Percentiles rank a stretch among this genome's conserved stretches.
Conservation (phyloP, 2,113 vertebrate species). For the Bubalus kerabau region DNA sequence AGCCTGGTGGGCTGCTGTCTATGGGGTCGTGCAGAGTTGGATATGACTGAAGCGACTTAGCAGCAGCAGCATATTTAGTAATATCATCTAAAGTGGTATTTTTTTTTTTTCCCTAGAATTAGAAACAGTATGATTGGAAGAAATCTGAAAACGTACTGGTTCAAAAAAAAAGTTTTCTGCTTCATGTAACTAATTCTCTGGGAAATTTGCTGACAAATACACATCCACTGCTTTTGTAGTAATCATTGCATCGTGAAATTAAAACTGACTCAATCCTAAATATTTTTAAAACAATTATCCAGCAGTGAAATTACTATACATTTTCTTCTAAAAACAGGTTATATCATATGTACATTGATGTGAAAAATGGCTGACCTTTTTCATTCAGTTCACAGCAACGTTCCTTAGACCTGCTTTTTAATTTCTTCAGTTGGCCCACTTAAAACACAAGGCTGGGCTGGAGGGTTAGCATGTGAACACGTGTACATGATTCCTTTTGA, state of each 20-base stretch:
- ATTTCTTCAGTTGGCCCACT: background rate
- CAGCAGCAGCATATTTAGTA: background rate
- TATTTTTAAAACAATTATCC: slow-evolving; percentile 60
- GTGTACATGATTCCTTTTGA: background rate
- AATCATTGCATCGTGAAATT: slow-evolving; percentile 67
- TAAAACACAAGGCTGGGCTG: background rate
- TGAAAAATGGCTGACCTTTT: slow-evolving; percentile 50
- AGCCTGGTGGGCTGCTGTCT: too few relatives aligned
- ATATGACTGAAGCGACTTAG: too few relatives aligned
- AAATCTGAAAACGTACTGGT: background rate
- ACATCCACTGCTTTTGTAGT: slow-evolving; percentile 49
- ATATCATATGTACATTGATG: background rate
- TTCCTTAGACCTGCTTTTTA: slow-evolving; percentile 22
- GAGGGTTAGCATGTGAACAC: background rate
- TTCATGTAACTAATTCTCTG: slow-evolving; percentile 28
- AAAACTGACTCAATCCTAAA: slow-evolving; percentile 39
- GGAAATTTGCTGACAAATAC: slow-evolving; percentile 56
- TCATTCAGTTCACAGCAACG: slow-evolving; percentile 17
- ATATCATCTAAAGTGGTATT: background rate
- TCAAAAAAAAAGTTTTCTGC: slow-evolving; percentile 25
- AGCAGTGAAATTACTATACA: slow-evolving; percentile 52
- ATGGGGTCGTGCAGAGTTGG: too few relatives aligned
- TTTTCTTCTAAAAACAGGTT: slow-evolving; percentile 48
- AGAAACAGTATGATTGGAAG: slow-evolving; percentile 1
- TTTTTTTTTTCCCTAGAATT: background rate